These are phyloP conservation scores for Trochalopteron elliotii DNA, from an alignment of 2,113 vertebrate genomes.

Conservation along the genomic window DNA sequence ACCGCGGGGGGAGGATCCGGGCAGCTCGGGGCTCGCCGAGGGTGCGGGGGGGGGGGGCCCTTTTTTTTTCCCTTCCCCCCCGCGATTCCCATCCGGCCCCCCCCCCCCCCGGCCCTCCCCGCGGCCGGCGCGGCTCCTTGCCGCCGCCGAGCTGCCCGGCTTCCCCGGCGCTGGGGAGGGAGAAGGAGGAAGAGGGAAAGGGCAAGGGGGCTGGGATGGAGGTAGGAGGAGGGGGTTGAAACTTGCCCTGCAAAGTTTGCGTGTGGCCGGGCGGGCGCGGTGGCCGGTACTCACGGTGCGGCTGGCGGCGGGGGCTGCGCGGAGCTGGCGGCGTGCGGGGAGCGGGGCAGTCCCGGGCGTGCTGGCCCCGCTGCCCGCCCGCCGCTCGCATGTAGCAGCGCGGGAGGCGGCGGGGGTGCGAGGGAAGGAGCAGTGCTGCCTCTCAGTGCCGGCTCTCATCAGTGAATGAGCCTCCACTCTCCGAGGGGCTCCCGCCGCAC, in stretches of 20 bases:
- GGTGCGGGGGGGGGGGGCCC: not conserved
- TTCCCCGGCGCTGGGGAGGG: not conserved
- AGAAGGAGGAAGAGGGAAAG: not conserved
- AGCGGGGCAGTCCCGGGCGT: constrained; percentile 82
- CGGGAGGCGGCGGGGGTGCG: constrained; percentile 74
- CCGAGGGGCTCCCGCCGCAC: constrained; percentile 71
- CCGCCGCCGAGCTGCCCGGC: not conserved
- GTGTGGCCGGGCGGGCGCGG: not conserved
- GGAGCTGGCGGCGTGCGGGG: constrained; percentile 50
- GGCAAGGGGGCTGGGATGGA: not conserved
- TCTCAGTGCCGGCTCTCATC: constrained; percentile 86
- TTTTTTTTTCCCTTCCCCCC: not conserved
- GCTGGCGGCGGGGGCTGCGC: constrained; percentile 73
- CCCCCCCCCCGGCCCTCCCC: constrained; percentile 2
- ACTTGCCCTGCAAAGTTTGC: constrained; percentile 46
- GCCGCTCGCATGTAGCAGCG: constrained; percentile 83
- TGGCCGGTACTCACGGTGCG: constrained; percentile 2
- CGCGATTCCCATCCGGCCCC: not conserved
- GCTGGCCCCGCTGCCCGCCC: constrained; percentile 79
- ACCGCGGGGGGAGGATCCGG: not conserved
- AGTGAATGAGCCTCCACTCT: constrained; percentile 87
- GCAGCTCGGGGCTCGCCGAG: not conserved
- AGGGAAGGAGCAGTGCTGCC: constrained; percentile 85
- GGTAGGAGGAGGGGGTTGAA: not conserved
- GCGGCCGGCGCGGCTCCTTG: not conserved